phyloP scores from a whole-genome alignment of 2,888 invertebrate species.

The Rapana venosa region DNA sequence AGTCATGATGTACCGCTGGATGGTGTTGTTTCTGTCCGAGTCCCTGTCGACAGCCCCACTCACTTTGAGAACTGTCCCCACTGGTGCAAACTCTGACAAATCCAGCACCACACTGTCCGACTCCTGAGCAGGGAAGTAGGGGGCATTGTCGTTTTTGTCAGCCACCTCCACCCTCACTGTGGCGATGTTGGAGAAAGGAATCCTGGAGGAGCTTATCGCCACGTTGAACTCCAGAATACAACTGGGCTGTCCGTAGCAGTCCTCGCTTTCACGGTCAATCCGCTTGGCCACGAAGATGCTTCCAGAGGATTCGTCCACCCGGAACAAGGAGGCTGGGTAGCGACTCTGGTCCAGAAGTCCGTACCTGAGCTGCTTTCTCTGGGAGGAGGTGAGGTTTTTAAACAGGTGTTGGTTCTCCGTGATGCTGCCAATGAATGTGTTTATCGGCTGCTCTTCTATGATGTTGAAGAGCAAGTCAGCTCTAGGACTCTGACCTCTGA shows the following conservation, averaged over 20 bases:
- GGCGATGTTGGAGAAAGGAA: constrained; percentile 54
- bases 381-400: constrained; percentile 47
- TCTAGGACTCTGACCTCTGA: neutral
- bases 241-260: constrained; percentile 48
- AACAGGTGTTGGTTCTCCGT: constrained; percentile 50
- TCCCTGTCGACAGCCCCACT: constrained; percentile 54
- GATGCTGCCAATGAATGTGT: constrained; percentile 60
- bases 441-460: constrained; percentile 54
- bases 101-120: constrained; percentile 40
- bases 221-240: constrained; percentile 63
- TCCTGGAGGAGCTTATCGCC: constrained; percentile 48
- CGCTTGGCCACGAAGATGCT: constrained; percentile 56
- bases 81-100: constrained; percentile 50
- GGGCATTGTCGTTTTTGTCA: constrained; percentile 58
- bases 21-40: constrained; percentile 51
- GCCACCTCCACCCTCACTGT: constrained; percentile 53
- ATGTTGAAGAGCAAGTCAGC: constrained; percentile 54
- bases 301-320: constrained; percentile 56
- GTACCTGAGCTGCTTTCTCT: constrained; percentile 48
- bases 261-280: constrained; percentile 63
- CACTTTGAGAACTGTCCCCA: constrained; percentile 49
- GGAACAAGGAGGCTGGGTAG: constrained; percentile 55
- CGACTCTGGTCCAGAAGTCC: constrained; percentile 51
- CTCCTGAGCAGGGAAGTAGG: constrained; percentile 51
- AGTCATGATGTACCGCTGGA: constrained; percentile 53